Conservation (phyloP, 2,888 invertebrate species). For the Cephus pulcher region DNA sequence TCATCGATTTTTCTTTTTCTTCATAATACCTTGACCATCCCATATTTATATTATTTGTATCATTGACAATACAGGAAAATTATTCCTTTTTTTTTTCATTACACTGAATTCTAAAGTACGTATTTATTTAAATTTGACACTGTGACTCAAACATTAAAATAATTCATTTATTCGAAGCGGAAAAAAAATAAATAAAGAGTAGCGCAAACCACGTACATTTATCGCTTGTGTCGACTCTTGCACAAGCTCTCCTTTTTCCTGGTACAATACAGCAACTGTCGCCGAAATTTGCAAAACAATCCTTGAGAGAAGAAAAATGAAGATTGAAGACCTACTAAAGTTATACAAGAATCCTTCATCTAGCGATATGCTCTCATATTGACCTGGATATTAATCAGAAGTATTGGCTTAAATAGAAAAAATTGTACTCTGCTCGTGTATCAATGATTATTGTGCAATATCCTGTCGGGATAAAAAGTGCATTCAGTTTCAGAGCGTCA, state of each 20-base stretch:
- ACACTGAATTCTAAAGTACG: neutral
- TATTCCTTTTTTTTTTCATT: no score
- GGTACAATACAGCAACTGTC: neutral
- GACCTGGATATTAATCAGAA: neutral
- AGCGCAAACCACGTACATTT: neutral
- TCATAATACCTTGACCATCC: neutral
- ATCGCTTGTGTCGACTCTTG: neutral
- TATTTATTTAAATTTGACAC: neutral
- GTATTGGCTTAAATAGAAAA: neutral
- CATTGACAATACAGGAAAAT: neutral
- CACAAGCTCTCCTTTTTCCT: neutral
- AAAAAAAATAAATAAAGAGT: neutral
- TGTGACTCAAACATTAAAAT: neutral
- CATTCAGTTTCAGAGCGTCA: neutral
- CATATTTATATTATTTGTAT: neutral
- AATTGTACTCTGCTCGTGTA: neutral
- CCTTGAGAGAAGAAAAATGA: neutral
- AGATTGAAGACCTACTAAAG: neutral
- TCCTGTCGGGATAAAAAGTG: neutral
- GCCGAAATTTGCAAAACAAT: neutral
- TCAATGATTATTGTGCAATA: neutral
- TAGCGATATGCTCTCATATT: neutral
- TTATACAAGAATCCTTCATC: neutral
- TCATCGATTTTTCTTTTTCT: neutral
- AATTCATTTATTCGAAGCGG: neutral